Base-by-base conservation (phyloP, 2,888 invertebrate species). In the Drosophila barbarae region DNA sequence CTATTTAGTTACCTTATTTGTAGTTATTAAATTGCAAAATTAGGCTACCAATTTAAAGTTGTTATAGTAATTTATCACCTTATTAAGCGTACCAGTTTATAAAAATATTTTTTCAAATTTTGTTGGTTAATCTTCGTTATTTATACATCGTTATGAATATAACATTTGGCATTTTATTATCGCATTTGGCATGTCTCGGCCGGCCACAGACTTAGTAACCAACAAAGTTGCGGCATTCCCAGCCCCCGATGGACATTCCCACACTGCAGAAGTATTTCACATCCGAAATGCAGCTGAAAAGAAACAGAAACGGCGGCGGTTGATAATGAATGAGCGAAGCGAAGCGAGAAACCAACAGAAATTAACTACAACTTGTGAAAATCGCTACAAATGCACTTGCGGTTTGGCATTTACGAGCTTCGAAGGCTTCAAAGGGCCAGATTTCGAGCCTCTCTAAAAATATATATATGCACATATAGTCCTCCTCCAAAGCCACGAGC, bases 311-410 rank as follows among this genome's bases (percentile, higher is more conserved):
- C 58, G 44, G 26, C 51, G 41, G 56, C 18, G 21, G 38, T 65
- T 64, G 47, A 63, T 72, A 67, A 68, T 76, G 59, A 84, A 69
- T 67, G 44, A 38, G 70, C 52, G 47, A 68, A 54, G 44, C 69
- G 60, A 84, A 78, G 78, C 82, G 82, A 73, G 82, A 82, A 83
- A 79, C 72, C 69, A 69, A 65, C 69, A 72, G 68, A 84, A 84
- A 84, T 84, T 84, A 84, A 84, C 84, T 76, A 49, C 74, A 81
- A 83, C 81, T 73, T 84, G 86, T 74, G 86, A 84, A 84, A 84
- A 86, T 79, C 69, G 79, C 71, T 71, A 68, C 82, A 85, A 75
- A 81, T 82, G 81, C 84, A 84, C 68, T 75, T 81, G 85, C 73
- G 85, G 84, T 85, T 69, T 78, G 66, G 59, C 81, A 74, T 85